Conservation (phyloP, 2,113 vertebrate species). For the Oncorhynchus mykiss region DNA sequence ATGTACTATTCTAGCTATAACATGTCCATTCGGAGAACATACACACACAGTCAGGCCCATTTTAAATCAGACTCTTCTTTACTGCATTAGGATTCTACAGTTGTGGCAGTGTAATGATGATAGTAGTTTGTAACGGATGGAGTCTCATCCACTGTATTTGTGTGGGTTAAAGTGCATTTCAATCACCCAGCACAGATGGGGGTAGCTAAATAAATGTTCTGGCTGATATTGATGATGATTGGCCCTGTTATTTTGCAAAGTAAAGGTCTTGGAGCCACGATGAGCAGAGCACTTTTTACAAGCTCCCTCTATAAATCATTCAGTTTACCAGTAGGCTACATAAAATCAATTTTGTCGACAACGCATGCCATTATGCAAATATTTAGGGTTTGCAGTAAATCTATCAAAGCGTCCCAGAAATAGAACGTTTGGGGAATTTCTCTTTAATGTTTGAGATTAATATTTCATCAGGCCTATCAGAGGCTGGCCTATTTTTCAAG, state of each 20-base stretch:
- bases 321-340: constrained; percentile 53
- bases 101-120: constrained; percentile 55
- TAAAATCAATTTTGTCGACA: constrained; percentile 65
- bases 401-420: constrained; percentile 64
- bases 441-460: constrained; percentile 69
- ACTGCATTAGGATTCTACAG: constrained; percentile 35
- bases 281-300: constrained; percentile 50
- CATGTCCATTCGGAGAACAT: too few relatives aligned
- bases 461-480: constrained; percentile 69
- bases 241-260: constrained; percentile 22
- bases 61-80: too few relatives aligned
- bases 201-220: constrained; percentile 55
- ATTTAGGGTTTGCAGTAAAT: constrained; percentile 68
- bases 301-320: constrained; percentile 63
- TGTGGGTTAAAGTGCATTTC: constrained; percentile 65
- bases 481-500: constrained; percentile 61
- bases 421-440: constrained; percentile 66
- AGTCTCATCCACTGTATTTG: constrained; percentile 56
- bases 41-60: too few relatives aligned
- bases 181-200: constrained; percentile 50
- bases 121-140: constrained; percentile 54
- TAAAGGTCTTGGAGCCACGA: constrained; percentile 52
- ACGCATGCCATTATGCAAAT: constrained; percentile 69
- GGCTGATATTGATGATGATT: constrained; percentile 63
- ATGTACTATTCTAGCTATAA: too few relatives aligned